Evolutionary conservation across 2,797 vertebrate species (phyloP).

Genomic region (Lacerta bilineata): DNA sequence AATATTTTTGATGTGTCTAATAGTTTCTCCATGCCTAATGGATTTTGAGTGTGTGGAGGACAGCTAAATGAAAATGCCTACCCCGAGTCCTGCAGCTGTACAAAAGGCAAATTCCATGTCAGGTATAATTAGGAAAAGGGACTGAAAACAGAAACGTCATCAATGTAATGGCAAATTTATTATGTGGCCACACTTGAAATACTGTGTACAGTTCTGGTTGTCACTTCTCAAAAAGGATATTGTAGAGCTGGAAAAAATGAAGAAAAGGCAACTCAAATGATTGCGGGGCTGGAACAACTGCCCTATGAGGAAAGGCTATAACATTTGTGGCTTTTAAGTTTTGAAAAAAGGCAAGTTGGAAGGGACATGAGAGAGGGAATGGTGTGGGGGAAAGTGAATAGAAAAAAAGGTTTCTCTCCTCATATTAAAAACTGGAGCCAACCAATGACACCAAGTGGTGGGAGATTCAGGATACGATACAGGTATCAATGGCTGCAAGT

Average conservation of each 20-base stretch:
- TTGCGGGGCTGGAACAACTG: background rate
- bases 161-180: background rate
- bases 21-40: background rate
- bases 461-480: background rate
- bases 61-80: background rate
- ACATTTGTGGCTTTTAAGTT: background rate
- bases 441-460: background rate
- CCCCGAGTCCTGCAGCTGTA: background rate
- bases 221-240: background rate
- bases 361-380: background rate
- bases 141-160: background rate
- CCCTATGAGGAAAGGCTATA: background rate
- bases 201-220: background rate
- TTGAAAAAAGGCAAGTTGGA: background rate
- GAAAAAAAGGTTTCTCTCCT: too few relatives aligned
- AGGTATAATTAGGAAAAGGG: background rate
- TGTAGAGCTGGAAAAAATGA: background rate
- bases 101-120: background rate
- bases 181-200: background rate
- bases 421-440: too few relatives aligned
- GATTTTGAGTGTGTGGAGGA: background rate
- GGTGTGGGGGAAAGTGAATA: too few relatives aligned
- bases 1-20: background rate
- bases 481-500: too few relatives aligned
- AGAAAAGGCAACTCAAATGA: background rate